Evolutionary conservation across 2,113 vertebrate genomes (phyloP), one percentile per base, ranked within the genome.

Genomic region (Spermophilus dauricus): DNA sequence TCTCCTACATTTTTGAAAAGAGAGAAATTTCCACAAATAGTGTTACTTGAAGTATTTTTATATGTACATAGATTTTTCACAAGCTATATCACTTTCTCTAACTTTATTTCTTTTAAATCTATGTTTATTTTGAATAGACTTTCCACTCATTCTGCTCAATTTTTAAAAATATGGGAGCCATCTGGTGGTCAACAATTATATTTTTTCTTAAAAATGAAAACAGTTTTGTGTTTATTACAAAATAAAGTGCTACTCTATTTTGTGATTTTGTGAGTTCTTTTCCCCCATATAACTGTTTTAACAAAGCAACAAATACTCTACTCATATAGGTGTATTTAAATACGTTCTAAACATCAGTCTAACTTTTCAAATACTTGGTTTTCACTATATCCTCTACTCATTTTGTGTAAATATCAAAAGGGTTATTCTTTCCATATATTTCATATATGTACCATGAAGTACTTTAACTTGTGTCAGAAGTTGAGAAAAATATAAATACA

Each of bases 131-230:
- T 96, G 3, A 77, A 91, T 91, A 75, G 11, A 94, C 53, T 65
- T 97, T 42, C 18, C 0, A 92, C 2, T 76, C 28, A 94, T 95
- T 92, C 28, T 78, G 0, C 34, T 95, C 58, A 97, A 94, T 73
- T 96, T 97, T 78, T 77, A 95, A 98, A 98, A 97, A 97, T 96
- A 32, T 30, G 0, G 69, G 75, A 96, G 84, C 39, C 89, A 83
- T 81, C 85, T 88, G 95, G 89, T 88, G 96, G 93, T 86, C 85
- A 97, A 96, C 63, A 81, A 86, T 89, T 96, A 95, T 78, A 96
- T 91, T 92, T 89, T 97, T 89, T 83, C 56, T 85, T 53, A 86
- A 83, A 96, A 92, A 65, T 80, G 86, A 95, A 75, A 89, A 83
- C 13, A 90, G 39, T 77, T 37, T 91, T 90, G 11, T 81, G 9